A percentile compares a stretch with the other conserved stretches of the same genome.
Evolutionary conservation across 2,113 vertebrate species (phyloP).

Genomic region (Syngnathus typhle): DNA sequence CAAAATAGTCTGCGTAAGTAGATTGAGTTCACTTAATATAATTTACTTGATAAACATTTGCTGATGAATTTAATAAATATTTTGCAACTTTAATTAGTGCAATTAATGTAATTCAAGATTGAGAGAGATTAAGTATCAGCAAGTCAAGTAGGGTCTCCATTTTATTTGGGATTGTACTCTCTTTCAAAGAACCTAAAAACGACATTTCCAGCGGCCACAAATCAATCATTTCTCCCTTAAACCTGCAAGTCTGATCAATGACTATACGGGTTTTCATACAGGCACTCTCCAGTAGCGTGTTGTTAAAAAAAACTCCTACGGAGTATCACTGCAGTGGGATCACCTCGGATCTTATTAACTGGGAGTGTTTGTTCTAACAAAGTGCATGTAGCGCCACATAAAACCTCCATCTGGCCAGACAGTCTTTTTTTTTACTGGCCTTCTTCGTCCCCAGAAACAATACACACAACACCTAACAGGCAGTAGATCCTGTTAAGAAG

Average conservation of each 20-base stretch:
- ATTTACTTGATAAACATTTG: no score
- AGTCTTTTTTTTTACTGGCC: conserved; percentile 2
- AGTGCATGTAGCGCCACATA: conserved; percentile 44
- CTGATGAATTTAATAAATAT: no score
- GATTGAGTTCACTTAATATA: no score
- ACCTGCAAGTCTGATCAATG: conserved; percentile 42
- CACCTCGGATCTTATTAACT: conserved; percentile 58
- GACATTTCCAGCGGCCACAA: conserved; percentile 46
- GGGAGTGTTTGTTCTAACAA: conserved; percentile 49
- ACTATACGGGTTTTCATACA: conserved; percentile 34
- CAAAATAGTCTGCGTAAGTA: no score
- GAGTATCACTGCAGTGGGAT: conserved; percentile 54
- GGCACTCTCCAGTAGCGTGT: conserved; percentile 43
- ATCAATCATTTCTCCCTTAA: conserved; percentile 36
- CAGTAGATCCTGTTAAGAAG: neutral
- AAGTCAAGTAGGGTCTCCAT: neutral
- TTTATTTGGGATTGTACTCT: neutral
- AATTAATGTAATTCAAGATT: conserved; percentile 15
- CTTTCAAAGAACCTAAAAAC: conserved; percentile 8
- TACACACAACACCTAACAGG: neutral
- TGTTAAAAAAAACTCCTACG: conserved; percentile 51
- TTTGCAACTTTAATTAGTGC: neutral
- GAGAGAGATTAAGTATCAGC: conserved; percentile 11
- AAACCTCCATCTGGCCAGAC: conserved; percentile 42
- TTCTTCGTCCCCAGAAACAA: neutral